Conservation (phyloP, 2,888 invertebrate genomes). For the Patella caerulea region DNA sequence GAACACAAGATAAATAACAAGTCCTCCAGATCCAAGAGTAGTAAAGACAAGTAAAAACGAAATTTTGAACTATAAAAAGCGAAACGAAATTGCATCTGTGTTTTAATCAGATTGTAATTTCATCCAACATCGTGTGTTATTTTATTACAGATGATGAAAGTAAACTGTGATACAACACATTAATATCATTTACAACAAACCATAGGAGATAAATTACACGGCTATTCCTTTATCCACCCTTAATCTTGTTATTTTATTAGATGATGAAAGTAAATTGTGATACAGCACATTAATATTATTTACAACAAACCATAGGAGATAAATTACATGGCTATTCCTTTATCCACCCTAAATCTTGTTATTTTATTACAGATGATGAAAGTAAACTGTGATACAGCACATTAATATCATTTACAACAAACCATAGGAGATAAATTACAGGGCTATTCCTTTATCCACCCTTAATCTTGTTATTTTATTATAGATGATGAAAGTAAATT, state of each 20-base stretch:
- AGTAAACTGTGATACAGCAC: conserved; percentile 72
- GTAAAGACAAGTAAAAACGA: too few relatives aligned
- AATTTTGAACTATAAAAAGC: too few relatives aligned
- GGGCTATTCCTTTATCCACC: conserved; percentile 81
- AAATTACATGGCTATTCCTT: conserved; percentile 85
- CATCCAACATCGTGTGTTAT: background rate
- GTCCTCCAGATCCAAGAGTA: too few relatives aligned
- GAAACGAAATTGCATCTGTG: too few relatives aligned
- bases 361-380: conserved; percentile 71
- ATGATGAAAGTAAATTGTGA: conserved; percentile 72
- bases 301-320: conserved; percentile 81
- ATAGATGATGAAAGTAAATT: conserved; percentile 71
- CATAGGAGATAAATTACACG: conserved; percentile 87
- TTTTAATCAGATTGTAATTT: too few relatives aligned
- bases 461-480: conserved; percentile 77
- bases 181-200: conserved; percentile 74
- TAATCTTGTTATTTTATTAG: conserved; percentile 76
- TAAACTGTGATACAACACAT: conserved; percentile 72
- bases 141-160: conserved; percentile 67
- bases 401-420: conserved; percentile 73
- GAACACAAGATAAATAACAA: too few relatives aligned
- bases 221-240: conserved; percentile 82
- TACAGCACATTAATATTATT: conserved; percentile 72
- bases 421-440: conserved; percentile 87
- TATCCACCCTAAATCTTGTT: conserved; percentile 84